A percentile compares a stretch with the other conserved stretches of the same genome.
These are phyloP conservation scores for Uromys caudimaculatus DNA, from an alignment of 2,797 vertebrate genomes.

Conservation along the genomic window DNA sequence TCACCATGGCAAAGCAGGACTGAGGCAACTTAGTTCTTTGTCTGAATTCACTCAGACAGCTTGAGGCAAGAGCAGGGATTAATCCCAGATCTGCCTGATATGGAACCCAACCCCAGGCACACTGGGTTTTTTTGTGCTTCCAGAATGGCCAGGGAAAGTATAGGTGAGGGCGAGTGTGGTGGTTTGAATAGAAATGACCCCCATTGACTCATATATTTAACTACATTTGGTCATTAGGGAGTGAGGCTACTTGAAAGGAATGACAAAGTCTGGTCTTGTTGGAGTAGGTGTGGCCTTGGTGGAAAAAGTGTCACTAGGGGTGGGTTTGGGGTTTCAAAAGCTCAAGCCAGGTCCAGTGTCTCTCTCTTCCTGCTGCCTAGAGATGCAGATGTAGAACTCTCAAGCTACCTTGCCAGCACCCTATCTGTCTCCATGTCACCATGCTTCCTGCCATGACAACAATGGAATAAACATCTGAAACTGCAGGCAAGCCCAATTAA, in stretches of 20 bases:
- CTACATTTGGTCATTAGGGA: neutral
- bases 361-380: neutral
- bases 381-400: neutral
- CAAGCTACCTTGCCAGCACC: too few relatives aligned
- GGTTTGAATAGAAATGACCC: neutral
- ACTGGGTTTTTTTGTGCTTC: neutral
- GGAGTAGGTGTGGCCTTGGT: neutral
- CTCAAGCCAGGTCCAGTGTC: neutral
- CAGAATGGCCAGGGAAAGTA: neutral
- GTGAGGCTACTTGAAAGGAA: too few relatives aligned
- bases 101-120: neutral
- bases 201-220: too few relatives aligned
- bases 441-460: neutral
- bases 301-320: neutral
- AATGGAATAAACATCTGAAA: neutral
- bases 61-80: neutral
- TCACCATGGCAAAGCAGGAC: neutral
- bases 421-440: neutral
- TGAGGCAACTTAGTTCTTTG: neutral
- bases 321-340: neutral
- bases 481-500: neutral
- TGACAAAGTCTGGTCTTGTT: neutral
- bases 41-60: neutral
- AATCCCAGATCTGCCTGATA: neutral
- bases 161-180: neutral